Evolutionary conservation across 2,113 vertebrate species (phyloP).

Genomic region (Sorex araneus): DNA sequence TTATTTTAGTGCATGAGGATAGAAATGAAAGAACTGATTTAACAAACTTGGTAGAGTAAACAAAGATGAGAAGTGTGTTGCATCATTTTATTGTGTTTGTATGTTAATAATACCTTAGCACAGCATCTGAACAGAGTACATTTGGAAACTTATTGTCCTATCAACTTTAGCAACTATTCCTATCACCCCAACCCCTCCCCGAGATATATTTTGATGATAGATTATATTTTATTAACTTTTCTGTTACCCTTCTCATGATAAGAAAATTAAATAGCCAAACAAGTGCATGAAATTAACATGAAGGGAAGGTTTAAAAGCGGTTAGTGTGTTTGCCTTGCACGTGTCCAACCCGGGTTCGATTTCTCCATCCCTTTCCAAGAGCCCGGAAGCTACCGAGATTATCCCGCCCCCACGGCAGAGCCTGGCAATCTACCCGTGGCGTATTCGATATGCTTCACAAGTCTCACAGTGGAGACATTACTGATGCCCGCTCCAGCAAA

Average conservation of each 20-base stretch:
- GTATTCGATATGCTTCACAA: too few species aligned
- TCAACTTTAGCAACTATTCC: not conserved
- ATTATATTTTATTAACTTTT: not conserved
- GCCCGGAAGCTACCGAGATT: too few species aligned
- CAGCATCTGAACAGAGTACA: slow-evolving; percentile 17
- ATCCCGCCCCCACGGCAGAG: too few species aligned
- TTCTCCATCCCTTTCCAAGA: too few species aligned
- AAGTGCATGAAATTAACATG: not conserved
- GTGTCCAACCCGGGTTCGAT: too few species aligned
- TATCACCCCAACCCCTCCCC: not conserved
- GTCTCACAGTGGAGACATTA: too few species aligned
- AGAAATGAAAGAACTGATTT: not conserved
- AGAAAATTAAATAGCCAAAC: slow-evolving; percentile 13
- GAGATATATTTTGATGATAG: not conserved
- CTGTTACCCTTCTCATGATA: not conserved
- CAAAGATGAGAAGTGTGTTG: not conserved
- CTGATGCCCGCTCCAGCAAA: too few species aligned
- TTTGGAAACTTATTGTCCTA: slow-evolving; percentile 1
- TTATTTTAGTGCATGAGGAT: not conserved
- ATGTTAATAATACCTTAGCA: not conserved
- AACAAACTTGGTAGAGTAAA: not conserved
- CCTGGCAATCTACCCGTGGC: too few species aligned
- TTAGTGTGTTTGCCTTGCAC: too few species aligned
- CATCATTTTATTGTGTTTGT: not conserved
- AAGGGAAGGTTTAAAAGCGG: slow-evolving; percentile 31